phyloP scores from a whole-genome alignment of 2,113 vertebrate species.

The Oreochromis spilurus region DNA sequence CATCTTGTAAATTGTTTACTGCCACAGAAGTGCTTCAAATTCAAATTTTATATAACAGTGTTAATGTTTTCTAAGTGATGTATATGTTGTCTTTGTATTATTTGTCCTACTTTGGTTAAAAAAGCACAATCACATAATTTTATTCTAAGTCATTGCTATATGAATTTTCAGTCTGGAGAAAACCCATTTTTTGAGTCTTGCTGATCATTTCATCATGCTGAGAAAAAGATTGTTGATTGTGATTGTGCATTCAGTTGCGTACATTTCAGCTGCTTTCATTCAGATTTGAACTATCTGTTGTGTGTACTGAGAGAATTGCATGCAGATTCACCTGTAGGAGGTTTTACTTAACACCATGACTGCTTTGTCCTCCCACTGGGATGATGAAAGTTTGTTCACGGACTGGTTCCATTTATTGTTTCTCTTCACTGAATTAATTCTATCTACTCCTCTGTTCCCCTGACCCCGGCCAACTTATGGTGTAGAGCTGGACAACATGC shows the following conservation, averaged over 20 bases:
- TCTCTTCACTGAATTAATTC: constrained; percentile 24
- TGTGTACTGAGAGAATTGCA: constrained; percentile 62
- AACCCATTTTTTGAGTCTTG: constrained; percentile 23
- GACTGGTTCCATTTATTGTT: constrained; percentile 53
- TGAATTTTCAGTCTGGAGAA: constrained; percentile 79
- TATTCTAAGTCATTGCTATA: constrained; percentile 91
- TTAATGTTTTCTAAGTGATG: constrained; percentile 80
- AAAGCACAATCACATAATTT: constrained; percentile 99
- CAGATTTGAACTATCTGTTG: constrained; percentile 52
- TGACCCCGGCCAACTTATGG: constrained; percentile 15
- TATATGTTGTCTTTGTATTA: constrained; percentile 70
- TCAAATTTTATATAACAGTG: constrained; percentile 92
- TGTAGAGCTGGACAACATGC: constrained; percentile 26
- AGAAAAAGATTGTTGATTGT: constrained; percentile 52
- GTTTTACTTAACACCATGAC: constrained; percentile 24
- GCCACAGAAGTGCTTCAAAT: constrained; percentile 87
- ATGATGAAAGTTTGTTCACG: constrained; percentile 29
- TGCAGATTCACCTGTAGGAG: constrained; percentile 50
- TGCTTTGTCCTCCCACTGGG: constrained; percentile 25
- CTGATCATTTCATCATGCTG: constrained; percentile 38
- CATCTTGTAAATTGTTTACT: constrained; percentile 85
- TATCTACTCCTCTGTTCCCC: constrained; percentile 20
- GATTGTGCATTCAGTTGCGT: constrained; percentile 52
- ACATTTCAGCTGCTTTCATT: constrained; percentile 61
- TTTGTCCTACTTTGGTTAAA: constrained; percentile 86